Evolutionary conservation across 2,113 vertebrate genomes (phyloP).

Genomic region (Drymodes brunneopygia): DNA sequence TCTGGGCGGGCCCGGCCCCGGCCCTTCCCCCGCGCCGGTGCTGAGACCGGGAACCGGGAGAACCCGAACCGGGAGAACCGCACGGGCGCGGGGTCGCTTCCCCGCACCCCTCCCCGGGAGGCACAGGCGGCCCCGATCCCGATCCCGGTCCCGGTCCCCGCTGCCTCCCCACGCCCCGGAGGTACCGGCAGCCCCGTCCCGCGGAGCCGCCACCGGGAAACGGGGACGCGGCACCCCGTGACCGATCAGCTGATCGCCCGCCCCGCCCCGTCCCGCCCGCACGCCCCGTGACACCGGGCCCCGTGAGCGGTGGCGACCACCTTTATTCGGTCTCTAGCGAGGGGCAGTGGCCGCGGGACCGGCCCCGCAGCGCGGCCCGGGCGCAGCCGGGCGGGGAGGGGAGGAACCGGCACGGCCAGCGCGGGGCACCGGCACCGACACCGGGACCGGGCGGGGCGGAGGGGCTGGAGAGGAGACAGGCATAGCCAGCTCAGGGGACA

Average conservation of each 20-base stretch:
- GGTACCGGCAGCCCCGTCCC: not conserved
- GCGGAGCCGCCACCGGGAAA: not conserved
- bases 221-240: not conserved
- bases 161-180: not conserved
- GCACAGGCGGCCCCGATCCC: too few species aligned
- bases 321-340: constrained; percentile 2
- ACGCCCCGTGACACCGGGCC: not conserved
- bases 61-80: not conserved
- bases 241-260: not conserved
- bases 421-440: not conserved
- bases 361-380: not conserved
- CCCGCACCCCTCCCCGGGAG: not conserved
- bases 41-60: not conserved
- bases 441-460: not conserved
- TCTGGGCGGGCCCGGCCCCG: not conserved
- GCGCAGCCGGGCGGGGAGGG: not conserved
- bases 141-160: not conserved
- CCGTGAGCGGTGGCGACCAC: not conserved
- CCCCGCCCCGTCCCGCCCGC: not conserved
- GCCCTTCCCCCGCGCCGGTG: not conserved
- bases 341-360: not conserved
- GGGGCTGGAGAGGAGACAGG: not conserved
- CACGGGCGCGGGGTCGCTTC: not conserved
- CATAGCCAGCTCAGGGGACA: not conserved
- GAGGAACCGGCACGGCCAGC: not conserved